A percentile compares a stretch with the other conserved stretches of the same genome.
Conservation (phyloP, 2,888 invertebrate genomes). For the Cosmorhoe ocellata region DNA sequence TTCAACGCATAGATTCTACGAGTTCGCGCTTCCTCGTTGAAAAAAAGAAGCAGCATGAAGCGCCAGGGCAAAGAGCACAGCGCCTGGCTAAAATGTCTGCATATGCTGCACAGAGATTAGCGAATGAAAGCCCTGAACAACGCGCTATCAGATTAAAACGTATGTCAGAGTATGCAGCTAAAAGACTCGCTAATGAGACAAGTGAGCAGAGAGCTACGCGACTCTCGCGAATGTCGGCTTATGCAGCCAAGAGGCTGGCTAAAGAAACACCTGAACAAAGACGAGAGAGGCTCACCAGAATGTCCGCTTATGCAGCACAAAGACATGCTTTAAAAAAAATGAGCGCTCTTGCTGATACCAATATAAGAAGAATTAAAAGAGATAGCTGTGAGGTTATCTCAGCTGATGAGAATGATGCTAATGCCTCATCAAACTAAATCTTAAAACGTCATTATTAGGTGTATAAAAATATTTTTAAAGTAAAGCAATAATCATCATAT, state of each 20-base stretch:
- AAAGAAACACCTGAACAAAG: conserved; percentile 70
- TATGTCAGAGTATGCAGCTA: conserved; percentile 76
- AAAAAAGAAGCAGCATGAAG: conserved; percentile 44
- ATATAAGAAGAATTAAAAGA: conserved; percentile 4
- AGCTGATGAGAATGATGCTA: conserved; percentile 9
- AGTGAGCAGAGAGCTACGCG: conserved; percentile 66
- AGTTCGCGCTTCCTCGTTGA: conserved; percentile 7
- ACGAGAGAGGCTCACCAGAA: conserved; percentile 57
- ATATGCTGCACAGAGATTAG: conserved; percentile 70
- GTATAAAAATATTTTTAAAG: too few species aligned
- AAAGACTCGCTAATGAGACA: conserved; percentile 63
- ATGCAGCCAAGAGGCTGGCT: conserved; percentile 70
- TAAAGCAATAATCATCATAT: background rate
- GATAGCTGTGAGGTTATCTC: conserved; percentile 2
- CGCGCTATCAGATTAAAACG: conserved; percentile 62
- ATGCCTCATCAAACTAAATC: conserved; percentile 23
- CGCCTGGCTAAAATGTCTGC: conserved; percentile 74
- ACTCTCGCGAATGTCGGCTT: conserved; percentile 72
- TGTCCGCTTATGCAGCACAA: conserved; percentile 73
- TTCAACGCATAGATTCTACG: conserved; percentile 1
- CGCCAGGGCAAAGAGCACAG: conserved; percentile 58
- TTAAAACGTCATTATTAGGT: conserved; percentile 18
- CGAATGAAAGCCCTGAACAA: conserved; percentile 69
- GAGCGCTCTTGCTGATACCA: conserved; percentile 11
- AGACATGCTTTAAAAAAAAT: conserved; percentile 63